Conservation (phyloP, 1,140 invertebrate species). For the Pseudomyrmex cubaensis region DNA sequence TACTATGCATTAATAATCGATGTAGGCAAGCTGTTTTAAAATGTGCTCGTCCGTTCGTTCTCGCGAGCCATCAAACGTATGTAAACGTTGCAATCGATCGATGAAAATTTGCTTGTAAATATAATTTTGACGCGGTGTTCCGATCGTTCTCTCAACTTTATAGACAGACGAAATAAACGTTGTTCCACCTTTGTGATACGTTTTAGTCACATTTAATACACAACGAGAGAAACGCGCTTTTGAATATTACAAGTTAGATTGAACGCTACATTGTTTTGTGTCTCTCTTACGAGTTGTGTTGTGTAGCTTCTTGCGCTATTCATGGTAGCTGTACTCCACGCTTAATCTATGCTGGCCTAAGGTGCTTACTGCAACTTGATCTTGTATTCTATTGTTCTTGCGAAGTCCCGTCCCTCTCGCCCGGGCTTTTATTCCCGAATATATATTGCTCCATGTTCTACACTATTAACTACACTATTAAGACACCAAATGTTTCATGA, state of each 20-base stretch:
- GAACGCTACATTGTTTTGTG: background rate
- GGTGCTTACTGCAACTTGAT: constrained; percentile 4
- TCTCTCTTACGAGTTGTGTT: background rate
- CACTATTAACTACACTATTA: background rate
- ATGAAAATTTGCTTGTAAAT: constrained; percentile 5
- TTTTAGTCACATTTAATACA: background rate
- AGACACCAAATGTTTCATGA: background rate
- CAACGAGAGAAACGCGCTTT: background rate
- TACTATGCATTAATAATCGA: background rate
- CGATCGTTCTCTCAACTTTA: too few relatives aligned
- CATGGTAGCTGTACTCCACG: background rate
- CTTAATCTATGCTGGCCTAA: constrained; percentile 31
- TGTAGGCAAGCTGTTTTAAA: too few relatives aligned
- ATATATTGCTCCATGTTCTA: background rate
- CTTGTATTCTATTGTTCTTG: constrained; percentile 30
- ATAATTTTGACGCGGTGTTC: background rate
- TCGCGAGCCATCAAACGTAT: too few relatives aligned
- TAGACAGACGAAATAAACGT: too few relatives aligned
- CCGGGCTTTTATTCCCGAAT: too few relatives aligned
- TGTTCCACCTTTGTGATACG: background rate
- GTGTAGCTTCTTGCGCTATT: constrained; percentile 5
- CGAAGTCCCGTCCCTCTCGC: background rate
- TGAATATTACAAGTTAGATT: background rate
- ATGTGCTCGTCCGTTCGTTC: too few relatives aligned
- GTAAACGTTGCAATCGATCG: background rate